phyloP scores from a whole-genome alignment of 2,888 invertebrate genomes.

The Priocnemis perturbator region DNA sequence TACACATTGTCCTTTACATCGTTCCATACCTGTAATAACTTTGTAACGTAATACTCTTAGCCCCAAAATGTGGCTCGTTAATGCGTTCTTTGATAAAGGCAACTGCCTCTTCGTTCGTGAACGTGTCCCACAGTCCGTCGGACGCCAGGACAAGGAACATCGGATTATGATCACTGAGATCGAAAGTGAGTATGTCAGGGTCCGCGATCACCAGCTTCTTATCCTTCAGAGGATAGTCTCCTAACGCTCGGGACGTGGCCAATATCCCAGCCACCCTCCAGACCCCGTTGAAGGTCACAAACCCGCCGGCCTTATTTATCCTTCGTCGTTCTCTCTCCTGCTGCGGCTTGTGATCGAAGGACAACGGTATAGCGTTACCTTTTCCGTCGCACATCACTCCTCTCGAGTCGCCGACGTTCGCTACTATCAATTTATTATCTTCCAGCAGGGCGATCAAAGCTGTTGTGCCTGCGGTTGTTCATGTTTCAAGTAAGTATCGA shows the following conservation, averaged over 20 bases:
- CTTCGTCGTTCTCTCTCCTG: slow-evolving; percentile 94
- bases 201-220: slow-evolving; percentile 95
- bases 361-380: slow-evolving; percentile 93
- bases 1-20: not conserved
- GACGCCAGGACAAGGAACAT: slow-evolving; percentile 94
- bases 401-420: slow-evolving; percentile 97
- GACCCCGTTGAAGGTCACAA: slow-evolving; percentile 95
- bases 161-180: slow-evolving; percentile 89
- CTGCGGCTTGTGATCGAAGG: slow-evolving; percentile 98
- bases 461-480: slow-evolving; percentile 84
- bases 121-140: slow-evolving; percentile 98
- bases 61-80: slow-evolving; percentile 91
- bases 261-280: slow-evolving; percentile 97
- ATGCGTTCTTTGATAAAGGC: slow-evolving; percentile 90
- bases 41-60: slow-evolving; percentile 92
- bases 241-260: slow-evolving; percentile 95
- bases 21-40: slow-evolving; percentile 82
- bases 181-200: slow-evolving; percentile 95
- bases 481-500: not conserved
- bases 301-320: slow-evolving; percentile 96
- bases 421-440: slow-evolving; percentile 88
- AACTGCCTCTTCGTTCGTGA: slow-evolving; percentile 95
- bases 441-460: slow-evolving; percentile 93
- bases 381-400: slow-evolving; percentile 96
- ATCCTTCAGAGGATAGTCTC: slow-evolving; percentile 96